Conservation (phyloP, 2,797 vertebrate species). For the Rhabdomys pumilio region DNA sequence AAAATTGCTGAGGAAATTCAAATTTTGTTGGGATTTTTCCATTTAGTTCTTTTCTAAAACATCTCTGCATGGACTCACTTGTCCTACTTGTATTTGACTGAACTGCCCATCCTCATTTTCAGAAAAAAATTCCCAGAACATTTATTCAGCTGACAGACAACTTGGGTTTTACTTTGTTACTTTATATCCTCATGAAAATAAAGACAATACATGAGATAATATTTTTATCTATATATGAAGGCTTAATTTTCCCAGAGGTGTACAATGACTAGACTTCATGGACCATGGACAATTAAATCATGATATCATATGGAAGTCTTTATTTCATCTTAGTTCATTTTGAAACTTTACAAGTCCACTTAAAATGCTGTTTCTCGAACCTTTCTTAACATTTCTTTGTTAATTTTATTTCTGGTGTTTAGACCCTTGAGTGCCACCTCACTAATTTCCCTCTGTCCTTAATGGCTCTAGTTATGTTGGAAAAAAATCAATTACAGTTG, state of each 20-base stretch:
- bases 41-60: neutral
- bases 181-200: neutral
- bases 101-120: neutral
- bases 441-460: neutral
- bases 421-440: neutral
- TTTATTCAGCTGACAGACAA: neutral
- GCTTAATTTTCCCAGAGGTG: neutral
- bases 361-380: constrained; percentile 46
- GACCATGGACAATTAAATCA: neutral
- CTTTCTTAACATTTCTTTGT: constrained; percentile 21
- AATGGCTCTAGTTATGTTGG: neutral
- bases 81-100: neutral
- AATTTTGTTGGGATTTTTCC: neutral
- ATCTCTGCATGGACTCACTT: neutral
- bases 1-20: neutral
- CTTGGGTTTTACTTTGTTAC: neutral
- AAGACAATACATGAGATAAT: neutral
- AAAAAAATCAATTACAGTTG: constrained; percentile 37
- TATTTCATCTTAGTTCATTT: neutral
- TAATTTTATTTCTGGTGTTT: constrained; percentile 10
- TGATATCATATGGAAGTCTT: neutral
- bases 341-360: neutral
- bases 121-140: neutral
- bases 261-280: neutral
- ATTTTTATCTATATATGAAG: neutral